These are phyloP conservation scores for Metalampra italica DNA, from an alignment of 2,888 invertebrate species.

Conservation along the genomic window DNA sequence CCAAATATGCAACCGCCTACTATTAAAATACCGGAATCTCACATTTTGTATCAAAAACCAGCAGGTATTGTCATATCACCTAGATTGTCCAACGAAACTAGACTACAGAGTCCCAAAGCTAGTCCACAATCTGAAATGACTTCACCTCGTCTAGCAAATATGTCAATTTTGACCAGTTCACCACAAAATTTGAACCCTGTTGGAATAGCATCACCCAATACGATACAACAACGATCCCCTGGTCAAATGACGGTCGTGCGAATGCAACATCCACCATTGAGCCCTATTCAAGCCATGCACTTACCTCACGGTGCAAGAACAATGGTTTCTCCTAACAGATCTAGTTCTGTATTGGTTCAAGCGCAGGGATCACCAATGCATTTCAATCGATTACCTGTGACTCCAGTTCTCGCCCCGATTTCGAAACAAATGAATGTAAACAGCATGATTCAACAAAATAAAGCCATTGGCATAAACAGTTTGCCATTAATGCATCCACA, in stretches of 20 bases:
- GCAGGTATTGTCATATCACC: constrained; percentile 69
- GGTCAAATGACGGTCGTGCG: constrained; percentile 73
- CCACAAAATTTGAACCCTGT: constrained; percentile 55
- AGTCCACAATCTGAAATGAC: constrained; percentile 55
- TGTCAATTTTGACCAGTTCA: constrained; percentile 59
- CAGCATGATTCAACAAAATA: constrained; percentile 62
- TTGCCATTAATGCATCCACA: constrained; percentile 51
- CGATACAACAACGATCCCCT: constrained; percentile 60
- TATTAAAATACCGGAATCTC: constrained; percentile 81
- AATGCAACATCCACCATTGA: constrained; percentile 69
- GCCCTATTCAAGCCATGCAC: constrained; percentile 67
- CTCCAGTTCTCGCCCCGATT: constrained; percentile 76
- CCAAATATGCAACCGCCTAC: constrained; percentile 81
- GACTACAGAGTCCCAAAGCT: constrained; percentile 64
- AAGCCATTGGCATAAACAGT: constrained; percentile 39
- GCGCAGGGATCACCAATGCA: constrained; percentile 65
- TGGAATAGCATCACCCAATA: constrained; percentile 57
- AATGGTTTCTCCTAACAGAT: constrained; percentile 66
- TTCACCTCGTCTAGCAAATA: constrained; percentile 60
- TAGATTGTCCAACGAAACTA: constrained; percentile 54
- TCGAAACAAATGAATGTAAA: constrained; percentile 76
- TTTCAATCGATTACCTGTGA: constrained; percentile 77
- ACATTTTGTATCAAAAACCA: constrained; percentile 66
- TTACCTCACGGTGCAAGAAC: constrained; percentile 56
- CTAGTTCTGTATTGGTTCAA: constrained; percentile 68